Conservation (phyloP, 1,140 invertebrate genomes). For the Pantala flavescens region DNA sequence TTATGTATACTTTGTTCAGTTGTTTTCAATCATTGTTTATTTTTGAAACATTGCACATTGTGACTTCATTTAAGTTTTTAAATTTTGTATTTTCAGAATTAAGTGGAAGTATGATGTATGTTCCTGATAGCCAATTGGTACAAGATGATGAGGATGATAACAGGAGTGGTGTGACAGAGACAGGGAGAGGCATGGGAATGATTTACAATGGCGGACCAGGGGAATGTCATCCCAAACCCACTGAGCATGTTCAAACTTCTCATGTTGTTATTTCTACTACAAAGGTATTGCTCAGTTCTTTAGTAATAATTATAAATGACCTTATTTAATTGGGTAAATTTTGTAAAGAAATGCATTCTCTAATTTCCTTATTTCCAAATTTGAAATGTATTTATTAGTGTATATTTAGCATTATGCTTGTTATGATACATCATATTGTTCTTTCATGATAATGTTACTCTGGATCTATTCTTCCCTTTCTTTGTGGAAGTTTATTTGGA, state of each 20-base stretch:
- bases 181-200: background rate
- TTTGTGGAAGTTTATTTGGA: no score
- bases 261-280: constrained; percentile 53
- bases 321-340: background rate
- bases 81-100: constrained; percentile 37
- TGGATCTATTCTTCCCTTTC: no score
- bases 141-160: constrained; percentile 63
- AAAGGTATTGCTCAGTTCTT: constrained; percentile 36
- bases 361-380: no score
- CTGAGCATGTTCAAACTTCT: constrained; percentile 31
- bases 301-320: no score
- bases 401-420: no score
- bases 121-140: constrained; percentile 76
- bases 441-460: no score
- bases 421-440: no score
- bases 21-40: background rate
- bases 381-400: no score
- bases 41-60: no score
- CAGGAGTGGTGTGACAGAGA: constrained; percentile 27
- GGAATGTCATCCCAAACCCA: constrained; percentile 17
- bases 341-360: background rate
- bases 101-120: constrained; percentile 71
- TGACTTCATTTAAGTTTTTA: no score
- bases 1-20: background rate
- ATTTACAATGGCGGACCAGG: constrained; percentile 23